Evolutionary conservation across 2,888 invertebrate genomes (phyloP), one percentile per base, ranked within the genome.

Genomic region (Drosophila tanythrix): DNA sequence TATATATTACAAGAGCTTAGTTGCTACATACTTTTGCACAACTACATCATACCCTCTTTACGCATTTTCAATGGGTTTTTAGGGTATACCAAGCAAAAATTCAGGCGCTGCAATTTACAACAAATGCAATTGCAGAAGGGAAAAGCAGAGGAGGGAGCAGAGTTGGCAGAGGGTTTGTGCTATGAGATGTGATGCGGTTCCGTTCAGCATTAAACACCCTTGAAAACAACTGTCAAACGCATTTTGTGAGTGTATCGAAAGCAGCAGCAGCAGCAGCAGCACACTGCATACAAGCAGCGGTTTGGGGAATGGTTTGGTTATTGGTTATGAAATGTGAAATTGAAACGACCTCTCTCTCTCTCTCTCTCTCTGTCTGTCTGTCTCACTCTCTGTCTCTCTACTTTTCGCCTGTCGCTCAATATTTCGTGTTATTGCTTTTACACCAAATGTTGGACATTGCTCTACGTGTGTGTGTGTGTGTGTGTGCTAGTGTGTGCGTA

Each of bases 181-280:
- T 2, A 10, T 35, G 25, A 31, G n/a, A 51, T 48, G 68, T 55
- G 69, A 31, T 69, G 27, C 57, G 21, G 46, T 29, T 60, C 31
- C 29, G 29, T 40, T 80, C 52, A 60, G 76, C 74, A 70, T 76
- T 76, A 89, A 88, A 90, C 91, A 90, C 91, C 90, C 91, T 90
- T 90, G 90, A 88, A 89, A 90, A 84, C 79, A 90, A 91, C 90
- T 90, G 91, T 90, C 91, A 91, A 91, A 89, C 81, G 84, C 88
- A 90, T 89, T 88, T 76, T 58, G 66, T 76, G 74, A 76, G 86
- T 69, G 65, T 70, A 74, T 76, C 73, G 68, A 57, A 64, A 68
- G 65, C 83, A 70, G 72, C 43, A 21, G 43, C 43, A 38, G 7
- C 8, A 58, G 60, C 52, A 48, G 33, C 31, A 62, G 60, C 21